Base-by-base conservation (phyloP, 2,888 invertebrate species). In the Amiota mariae region DNA sequence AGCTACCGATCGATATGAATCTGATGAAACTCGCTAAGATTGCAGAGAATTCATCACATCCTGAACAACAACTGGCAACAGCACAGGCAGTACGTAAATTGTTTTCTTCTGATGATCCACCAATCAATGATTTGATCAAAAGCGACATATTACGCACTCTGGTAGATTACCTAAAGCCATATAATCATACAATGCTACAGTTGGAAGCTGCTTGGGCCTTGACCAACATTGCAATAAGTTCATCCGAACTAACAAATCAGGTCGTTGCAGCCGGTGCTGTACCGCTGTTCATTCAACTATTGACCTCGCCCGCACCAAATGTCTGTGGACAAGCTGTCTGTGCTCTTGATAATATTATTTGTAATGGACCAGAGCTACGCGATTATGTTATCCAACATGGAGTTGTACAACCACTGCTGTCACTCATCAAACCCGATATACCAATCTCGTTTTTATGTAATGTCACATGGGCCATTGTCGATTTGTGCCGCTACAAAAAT, bases 251-350 rank as follows among this genome's bases (percentile, higher is more conserved):
- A 91, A 98, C 98, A 70, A 94, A 91, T 92, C 94, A 89, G 93
- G 98, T 98, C 72, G 97, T 98, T 9, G 93, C 93, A 79, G 97
- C 97, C 36, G 98, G 98, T 80, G 99, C 99, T 61, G 98, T 99
- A 73, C 98, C 99, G 72, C 92, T 96, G 75, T 99, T 99, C 91
- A 92, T 99, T 72, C 94, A 96, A 88, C 92, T 99, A 78, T 92
- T 99, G 72, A 93, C 94, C 90, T 99, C 99, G 49, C 95, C 95
- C 56, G 97, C 98, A 89, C 97, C 97, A 88, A 98, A 98, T 91
- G 99, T 99, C 10, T 98, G 98, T 87, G 99, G 99, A 91, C 99
- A 99, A 90, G 98, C 99, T 11, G 99, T 99, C 8, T 99, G 99
- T 99, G 99, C 99, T 13, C 92, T 99, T 86, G 96, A n/a, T n/a